These are phyloP conservation scores for Acanthochromis polyacanthus DNA, from an alignment of 2,113 vertebrate species.

Conservation along the genomic window DNA sequence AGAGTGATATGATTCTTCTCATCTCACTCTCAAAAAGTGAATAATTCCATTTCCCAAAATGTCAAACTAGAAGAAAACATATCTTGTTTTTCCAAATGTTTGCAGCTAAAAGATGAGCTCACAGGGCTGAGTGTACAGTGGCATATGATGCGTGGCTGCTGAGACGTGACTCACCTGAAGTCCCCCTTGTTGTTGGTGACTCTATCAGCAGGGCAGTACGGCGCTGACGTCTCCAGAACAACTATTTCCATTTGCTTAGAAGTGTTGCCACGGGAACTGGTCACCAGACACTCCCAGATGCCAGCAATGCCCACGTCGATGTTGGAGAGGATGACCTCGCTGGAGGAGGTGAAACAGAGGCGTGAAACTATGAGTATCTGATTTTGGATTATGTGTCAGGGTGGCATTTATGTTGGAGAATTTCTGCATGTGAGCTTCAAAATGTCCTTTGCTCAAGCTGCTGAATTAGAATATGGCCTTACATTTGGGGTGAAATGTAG, in stretches of 20 bases:
- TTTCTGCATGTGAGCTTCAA: conserved; percentile 6
- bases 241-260: conserved; percentile 91
- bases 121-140: neutral
- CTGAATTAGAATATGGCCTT: neutral
- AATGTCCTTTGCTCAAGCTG: conserved; percentile 4
- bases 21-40: no score
- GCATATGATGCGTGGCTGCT: neutral
- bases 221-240: conserved; percentile 89
- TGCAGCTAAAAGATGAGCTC: neutral
- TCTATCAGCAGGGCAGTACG: conserved; percentile 90
- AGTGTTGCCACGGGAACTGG: conserved; percentile 90
- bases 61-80: neutral
- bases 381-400: neutral
- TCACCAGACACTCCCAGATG: conserved; percentile 91
- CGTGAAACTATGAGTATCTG: neutral
- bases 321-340: conserved; percentile 92
- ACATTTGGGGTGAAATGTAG: conserved; percentile 28
- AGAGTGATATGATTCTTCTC: no score
- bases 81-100: neutral
- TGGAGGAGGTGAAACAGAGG: conserved; percentile 67
- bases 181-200: conserved; percentile 93
- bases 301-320: conserved; percentile 88
- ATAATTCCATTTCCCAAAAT: neutral
- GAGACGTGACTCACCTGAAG: conserved; percentile 87
- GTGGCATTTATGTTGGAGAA: neutral